These are phyloP conservation scores for Telmatochromis sp. DNA, from an alignment of 2,113 vertebrate species.

Conservation along the genomic window DNA sequence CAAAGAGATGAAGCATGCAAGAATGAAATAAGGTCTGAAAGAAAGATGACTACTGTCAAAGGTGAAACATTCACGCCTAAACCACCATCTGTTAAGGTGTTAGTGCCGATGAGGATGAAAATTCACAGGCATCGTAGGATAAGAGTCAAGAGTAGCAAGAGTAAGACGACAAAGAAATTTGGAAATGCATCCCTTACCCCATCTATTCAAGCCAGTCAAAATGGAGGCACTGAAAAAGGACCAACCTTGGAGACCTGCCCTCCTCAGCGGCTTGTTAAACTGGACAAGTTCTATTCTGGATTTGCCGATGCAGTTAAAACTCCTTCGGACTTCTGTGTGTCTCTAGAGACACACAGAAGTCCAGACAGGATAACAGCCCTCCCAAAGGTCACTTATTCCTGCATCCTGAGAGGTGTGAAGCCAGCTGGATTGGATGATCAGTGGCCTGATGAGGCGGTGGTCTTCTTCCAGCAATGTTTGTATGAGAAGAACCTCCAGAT, in stretches of 20 bases:
- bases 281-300: constrained; percentile 55
- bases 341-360: constrained; percentile 55
- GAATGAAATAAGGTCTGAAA: background rate
- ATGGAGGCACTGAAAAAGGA: background rate
- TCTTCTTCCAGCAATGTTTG: constrained; percentile 71
- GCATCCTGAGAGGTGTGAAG: constrained; percentile 67
- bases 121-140: background rate
- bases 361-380: constrained; percentile 63
- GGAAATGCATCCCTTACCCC: background rate
- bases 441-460: constrained; percentile 75
- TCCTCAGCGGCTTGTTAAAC: constrained; percentile 46
- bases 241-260: background rate
- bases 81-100: background rate
- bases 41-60: background rate
- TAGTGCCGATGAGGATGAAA: background rate
- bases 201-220: constrained; percentile 38
- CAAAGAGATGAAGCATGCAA: background rate
- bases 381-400: constrained; percentile 72
- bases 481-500: constrained; percentile 68
- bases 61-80: background rate
- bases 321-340: constrained; percentile 77
- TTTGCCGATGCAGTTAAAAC: constrained; percentile 68
- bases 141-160: background rate
- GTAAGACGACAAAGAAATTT: background rate
- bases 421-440: constrained; percentile 47